Conservation (phyloP, 2,888 invertebrate genomes). For the Drosophila imparisetae region DNA sequence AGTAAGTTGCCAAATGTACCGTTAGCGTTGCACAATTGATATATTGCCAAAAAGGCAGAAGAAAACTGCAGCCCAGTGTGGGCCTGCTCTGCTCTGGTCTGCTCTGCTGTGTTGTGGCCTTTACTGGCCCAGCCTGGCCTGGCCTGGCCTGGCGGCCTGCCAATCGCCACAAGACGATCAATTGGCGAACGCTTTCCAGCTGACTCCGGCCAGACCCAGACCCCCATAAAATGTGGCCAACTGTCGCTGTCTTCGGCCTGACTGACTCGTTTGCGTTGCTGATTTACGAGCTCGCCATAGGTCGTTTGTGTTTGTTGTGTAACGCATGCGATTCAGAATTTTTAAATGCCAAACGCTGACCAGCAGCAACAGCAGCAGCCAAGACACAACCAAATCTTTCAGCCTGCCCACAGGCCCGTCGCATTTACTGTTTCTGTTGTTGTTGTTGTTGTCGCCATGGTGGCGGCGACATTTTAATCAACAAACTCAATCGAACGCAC, state of each 20-base stretch:
- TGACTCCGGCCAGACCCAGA: constrained; percentile 43
- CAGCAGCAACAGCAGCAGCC: constrained; percentile 58
- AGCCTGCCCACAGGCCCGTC: constrained; percentile 37
- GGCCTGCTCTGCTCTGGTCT: constrained; percentile 36
- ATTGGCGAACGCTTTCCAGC: constrained; percentile 65
- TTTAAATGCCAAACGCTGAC: constrained; percentile 73
- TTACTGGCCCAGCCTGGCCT: constrained; percentile 37
- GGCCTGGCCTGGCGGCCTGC: constrained; percentile 59
- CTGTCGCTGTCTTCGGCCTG: constrained; percentile 48
- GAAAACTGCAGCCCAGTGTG: constrained; percentile 62
- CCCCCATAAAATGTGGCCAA: constrained; percentile 71
- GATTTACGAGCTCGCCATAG: constrained; percentile 83
- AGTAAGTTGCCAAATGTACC: constrained; percentile 59
- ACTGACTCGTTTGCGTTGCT: constrained; percentile 74
- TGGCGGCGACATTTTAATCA: constrained; percentile 79
- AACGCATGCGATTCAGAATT: constrained; percentile 81
- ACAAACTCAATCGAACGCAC: constrained; percentile 82
- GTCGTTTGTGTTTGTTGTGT: constrained; percentile 61
- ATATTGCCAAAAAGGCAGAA: constrained; percentile 64
- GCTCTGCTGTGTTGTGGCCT: constrained; percentile 1
- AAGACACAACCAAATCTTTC: constrained; percentile 22
- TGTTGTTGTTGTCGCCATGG: constrained; percentile 61
- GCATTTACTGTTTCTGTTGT: constrained; percentile 36
- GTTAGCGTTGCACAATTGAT: constrained; percentile 77
- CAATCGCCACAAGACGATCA: constrained; percentile 75